Evolutionary conservation across 2,888 invertebrate genomes (phyloP).

Genomic region (Tetragonisca angustula): DNA sequence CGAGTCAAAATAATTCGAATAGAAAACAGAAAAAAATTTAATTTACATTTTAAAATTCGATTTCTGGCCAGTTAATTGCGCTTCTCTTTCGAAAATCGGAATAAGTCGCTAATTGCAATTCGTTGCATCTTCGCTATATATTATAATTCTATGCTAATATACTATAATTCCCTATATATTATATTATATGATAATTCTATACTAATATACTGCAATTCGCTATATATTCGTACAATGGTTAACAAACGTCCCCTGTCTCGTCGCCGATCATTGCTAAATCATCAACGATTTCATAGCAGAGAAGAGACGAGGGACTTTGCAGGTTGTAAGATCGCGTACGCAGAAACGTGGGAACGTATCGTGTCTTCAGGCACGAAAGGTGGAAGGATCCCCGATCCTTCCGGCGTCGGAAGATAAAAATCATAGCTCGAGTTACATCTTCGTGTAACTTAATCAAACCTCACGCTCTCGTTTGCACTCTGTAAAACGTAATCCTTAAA

Average conservation of each 20-base stretch:
- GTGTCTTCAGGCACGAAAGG: conserved; percentile 34
- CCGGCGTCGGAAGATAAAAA: conserved; percentile 42
- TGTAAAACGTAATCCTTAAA: too few species aligned
- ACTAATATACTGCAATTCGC: neutral
- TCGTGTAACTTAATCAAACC: neutral
- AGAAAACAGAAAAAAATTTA: neutral
- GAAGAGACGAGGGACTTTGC: conserved; percentile 44
- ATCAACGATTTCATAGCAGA: conserved; percentile 59
- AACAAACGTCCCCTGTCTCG: conserved; percentile 16
- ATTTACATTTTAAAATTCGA: neutral
- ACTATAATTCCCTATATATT: too few species aligned
- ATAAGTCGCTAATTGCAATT: neutral
- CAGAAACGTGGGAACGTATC: conserved; percentile 68
- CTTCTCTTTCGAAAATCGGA: too few species aligned
- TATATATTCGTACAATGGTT: neutral
- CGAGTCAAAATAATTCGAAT: neutral
- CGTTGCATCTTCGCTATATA: neutral
- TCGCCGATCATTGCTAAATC: conserved; percentile 54
- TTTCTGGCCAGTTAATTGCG: neutral
- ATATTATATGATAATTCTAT: too few species aligned
- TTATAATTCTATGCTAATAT: too few species aligned
- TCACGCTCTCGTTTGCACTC: too few species aligned
- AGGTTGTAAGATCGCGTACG: conserved; percentile 65
- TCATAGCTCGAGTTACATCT: conserved; percentile 1
- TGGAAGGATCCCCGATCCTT: conserved; percentile 41